Evolutionary conservation across 2,797 vertebrate species (phyloP).

Genomic region (Premnoplex brunnescens): DNA sequence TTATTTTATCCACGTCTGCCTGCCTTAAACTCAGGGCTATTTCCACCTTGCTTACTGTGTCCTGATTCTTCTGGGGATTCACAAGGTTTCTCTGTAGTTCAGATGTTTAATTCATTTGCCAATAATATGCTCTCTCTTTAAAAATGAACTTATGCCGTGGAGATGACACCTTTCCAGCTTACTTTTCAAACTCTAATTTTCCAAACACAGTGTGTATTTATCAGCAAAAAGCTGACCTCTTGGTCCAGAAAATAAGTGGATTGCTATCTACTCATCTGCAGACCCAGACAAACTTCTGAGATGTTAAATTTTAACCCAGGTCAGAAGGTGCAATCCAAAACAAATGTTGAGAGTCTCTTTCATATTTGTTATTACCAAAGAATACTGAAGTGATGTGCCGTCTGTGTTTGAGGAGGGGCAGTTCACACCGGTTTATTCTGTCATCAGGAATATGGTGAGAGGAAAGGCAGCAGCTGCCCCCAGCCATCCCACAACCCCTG

Average conservation of each 20-base stretch:
- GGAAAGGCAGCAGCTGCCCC: neutral
- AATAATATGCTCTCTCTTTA: neutral
- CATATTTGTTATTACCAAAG: neutral
- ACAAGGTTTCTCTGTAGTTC: neutral
- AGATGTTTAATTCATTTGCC: constrained; percentile 44
- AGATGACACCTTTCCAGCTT: neutral
- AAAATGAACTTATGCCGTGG: neutral
- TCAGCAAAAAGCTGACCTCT: neutral
- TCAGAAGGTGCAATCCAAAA: neutral
- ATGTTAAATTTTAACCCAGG: neutral
- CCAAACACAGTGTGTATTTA: neutral
- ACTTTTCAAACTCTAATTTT: constrained; percentile 9
- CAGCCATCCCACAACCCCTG: neutral
- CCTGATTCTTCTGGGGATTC: neutral
- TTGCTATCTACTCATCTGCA: neutral
- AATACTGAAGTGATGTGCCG: neutral
- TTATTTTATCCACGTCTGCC: constrained; percentile 3
- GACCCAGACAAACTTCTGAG: neutral
- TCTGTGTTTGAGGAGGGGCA: neutral
- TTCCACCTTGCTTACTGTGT: neutral
- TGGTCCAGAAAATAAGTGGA: neutral
- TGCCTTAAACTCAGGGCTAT: constrained; percentile 2
- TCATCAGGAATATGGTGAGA: neutral
- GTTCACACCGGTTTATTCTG: neutral
- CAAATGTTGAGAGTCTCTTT: neutral